These are phyloP conservation scores for Phengaris arion DNA, from an alignment of 2,888 invertebrate species.

Conservation along the genomic window DNA sequence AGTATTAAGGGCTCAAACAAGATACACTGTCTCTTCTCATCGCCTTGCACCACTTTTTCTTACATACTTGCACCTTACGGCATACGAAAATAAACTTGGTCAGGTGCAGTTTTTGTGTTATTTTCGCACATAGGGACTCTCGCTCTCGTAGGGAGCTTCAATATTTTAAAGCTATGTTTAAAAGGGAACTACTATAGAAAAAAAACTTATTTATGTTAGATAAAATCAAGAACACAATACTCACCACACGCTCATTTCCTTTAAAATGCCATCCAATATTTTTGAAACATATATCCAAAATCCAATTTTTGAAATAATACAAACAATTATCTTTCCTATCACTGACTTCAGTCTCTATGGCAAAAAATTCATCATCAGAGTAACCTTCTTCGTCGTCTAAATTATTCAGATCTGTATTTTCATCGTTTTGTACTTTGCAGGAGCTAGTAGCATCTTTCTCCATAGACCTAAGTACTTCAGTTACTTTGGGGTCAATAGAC, in stretches of 20 bases:
- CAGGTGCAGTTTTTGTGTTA: too few relatives aligned
- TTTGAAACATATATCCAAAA: slow-evolving; percentile 82
- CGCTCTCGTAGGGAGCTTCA: too few relatives aligned
- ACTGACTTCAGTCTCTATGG: slow-evolving; percentile 36
- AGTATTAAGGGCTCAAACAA: too few relatives aligned
- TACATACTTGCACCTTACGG: too few relatives aligned
- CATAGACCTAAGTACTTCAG: slow-evolving; percentile 81
- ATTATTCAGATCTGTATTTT: slow-evolving; percentile 48
- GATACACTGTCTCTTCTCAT: too few relatives aligned
- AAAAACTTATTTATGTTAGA: too few relatives aligned
- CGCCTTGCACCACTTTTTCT: too few relatives aligned
- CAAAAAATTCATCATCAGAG: slow-evolving; percentile 69
- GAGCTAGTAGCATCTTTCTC: slow-evolving; percentile 61
- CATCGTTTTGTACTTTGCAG: slow-evolving; percentile 44
- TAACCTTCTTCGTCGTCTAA: slow-evolving; percentile 72
- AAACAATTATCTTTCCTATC: slow-evolving; percentile 44
- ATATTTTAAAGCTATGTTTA: too few relatives aligned
- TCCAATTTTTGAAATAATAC: slow-evolving; percentile 76
- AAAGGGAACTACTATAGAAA: too few relatives aligned
- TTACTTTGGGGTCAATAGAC: slow-evolving; percentile 81
- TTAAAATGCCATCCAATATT: slow-evolving; percentile 71
- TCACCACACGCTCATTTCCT: slow-evolving; percentile 56
- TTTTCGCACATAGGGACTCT: too few relatives aligned
- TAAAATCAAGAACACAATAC: slow-evolving; percentile 36
- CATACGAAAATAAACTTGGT: too few relatives aligned